Percentiles rank a stretch among this genome's conserved stretches.
These are phyloP conservation scores for Pontoporia blainvillei DNA, from an alignment of 2,113 vertebrate species.

Conservation along the genomic window DNA sequence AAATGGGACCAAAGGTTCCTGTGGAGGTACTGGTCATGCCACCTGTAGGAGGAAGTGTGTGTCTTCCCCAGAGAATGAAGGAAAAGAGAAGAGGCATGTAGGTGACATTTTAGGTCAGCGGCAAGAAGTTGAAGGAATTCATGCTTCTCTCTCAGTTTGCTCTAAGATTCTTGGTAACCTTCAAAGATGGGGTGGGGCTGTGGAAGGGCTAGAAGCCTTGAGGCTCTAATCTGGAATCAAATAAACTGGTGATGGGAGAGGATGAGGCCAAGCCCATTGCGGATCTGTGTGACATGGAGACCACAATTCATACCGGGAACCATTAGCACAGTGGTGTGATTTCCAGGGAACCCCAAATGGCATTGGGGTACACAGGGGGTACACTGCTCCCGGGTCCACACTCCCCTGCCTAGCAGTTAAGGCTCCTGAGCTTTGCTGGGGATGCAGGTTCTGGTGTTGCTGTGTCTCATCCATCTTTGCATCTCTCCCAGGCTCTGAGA, in stretches of 20 bases:
- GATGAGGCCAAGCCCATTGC: accelerated
- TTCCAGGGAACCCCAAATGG: not conserved
- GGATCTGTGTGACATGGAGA: not conserved
- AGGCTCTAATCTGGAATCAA: not conserved
- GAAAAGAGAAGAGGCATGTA: not conserved
- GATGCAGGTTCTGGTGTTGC: accelerated
- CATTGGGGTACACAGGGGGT: accelerated
- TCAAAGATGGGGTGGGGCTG: too few relatives aligned
- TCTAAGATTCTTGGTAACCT: not conserved
- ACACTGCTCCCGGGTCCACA: not conserved
- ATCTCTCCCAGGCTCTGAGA: not conserved
- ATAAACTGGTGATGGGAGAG: too few relatives aligned
- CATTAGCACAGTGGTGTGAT: not conserved
- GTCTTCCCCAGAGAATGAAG: not conserved
- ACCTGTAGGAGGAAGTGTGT: accelerated
- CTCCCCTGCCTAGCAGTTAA: too few relatives aligned
- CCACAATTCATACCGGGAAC: accelerated
- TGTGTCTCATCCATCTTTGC: not conserved
- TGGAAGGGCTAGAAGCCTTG: not conserved
- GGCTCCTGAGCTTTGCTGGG: accelerated
- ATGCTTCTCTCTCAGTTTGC: too few relatives aligned
- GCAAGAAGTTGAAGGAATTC: not conserved
- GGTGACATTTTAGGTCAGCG: accelerated
- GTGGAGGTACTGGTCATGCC: accelerated
- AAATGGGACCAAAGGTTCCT: accelerated